Evolutionary conservation across 1,140 invertebrate genomes (phyloP).

Genomic region (Bombus pyrosoma): DNA sequence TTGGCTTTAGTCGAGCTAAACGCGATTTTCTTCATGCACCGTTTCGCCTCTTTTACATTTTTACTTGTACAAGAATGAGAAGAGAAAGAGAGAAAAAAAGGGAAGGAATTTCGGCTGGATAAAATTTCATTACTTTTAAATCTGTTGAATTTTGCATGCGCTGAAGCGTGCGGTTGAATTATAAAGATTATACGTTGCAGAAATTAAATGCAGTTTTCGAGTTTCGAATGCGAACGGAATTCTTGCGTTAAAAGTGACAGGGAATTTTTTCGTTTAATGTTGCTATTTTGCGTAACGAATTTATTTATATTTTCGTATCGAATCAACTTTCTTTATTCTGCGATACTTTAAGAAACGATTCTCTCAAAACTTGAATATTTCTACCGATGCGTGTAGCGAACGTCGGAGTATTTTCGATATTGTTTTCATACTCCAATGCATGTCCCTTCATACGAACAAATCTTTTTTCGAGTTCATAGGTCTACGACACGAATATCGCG

Average conservation of each 20-base stretch:
- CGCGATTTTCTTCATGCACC: background rate
- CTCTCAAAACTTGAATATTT: background rate
- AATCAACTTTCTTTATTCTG: background rate
- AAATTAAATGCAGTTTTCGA: background rate
- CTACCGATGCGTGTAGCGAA: background rate
- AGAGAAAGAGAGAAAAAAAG: background rate
- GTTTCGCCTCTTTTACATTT: background rate
- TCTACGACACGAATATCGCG: background rate
- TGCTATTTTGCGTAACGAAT: background rate
- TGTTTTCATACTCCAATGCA: background rate
- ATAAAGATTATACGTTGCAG: background rate
- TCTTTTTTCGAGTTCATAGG: background rate
- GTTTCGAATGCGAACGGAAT: background rate
- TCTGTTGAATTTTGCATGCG: background rate
- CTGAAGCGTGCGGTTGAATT: background rate
- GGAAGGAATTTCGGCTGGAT: background rate
- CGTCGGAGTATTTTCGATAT: background rate
- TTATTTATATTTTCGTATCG: too few relatives aligned
- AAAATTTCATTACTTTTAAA: background rate
- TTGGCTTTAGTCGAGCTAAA: background rate
- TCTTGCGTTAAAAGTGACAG: too few relatives aligned
- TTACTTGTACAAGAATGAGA: background rate
- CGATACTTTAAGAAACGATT: background rate
- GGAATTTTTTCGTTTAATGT: background rate
- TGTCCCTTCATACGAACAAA: background rate